Base-by-base conservation (phyloP, 2,888 invertebrate genomes). In the Trissolcus japonicus region DNA sequence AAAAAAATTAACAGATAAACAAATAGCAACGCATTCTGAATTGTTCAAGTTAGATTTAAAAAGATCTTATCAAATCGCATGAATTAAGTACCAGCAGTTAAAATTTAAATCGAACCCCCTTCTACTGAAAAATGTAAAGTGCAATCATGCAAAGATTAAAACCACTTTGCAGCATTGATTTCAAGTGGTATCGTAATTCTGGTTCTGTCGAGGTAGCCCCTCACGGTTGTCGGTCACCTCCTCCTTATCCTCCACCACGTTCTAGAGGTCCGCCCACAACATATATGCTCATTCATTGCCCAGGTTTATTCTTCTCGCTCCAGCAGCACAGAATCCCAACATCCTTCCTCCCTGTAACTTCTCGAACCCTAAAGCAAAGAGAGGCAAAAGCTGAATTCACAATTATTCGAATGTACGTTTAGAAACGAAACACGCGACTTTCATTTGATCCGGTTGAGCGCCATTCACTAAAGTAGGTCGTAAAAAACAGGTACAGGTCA, bases 161-260 rank as follows among this genome's bases (percentile, higher is more conserved):
- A 43, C n/a, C 11, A 13, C 43, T n/a, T 43, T 13, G 43, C 43
- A 62, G 19, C 40, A 54, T 53, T 19, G 59, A 67, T 56, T 56
- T 63, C 14, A 57, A 62, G 50, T 57, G 17, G 51, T 73, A 63
- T 73, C 56, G 69, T 73, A 76, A 76, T 68, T 82, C 82, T 82
- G 81, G 79, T 82, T 83, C 82, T 81, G 80, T 81, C 79, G 72
- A 80, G 80, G 79, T 80, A 80, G 83, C 83, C 82, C 81, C 84
- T 83, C 83, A 82, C 81, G 76, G 83, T 86, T 84, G 84, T 71
- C 66, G 74, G 80, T 76, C 84, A 78, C 87, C 88, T 86, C 87
- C 87, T 86, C 84, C 83, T 86, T 82, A 86, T 85, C 87, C 85
- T 87, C 88, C 88, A 87, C 88, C 84, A 86, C 85, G 84, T 86